Base-by-base conservation (phyloP, 2,888 invertebrate species). In the Sphinx pinastri region DNA sequence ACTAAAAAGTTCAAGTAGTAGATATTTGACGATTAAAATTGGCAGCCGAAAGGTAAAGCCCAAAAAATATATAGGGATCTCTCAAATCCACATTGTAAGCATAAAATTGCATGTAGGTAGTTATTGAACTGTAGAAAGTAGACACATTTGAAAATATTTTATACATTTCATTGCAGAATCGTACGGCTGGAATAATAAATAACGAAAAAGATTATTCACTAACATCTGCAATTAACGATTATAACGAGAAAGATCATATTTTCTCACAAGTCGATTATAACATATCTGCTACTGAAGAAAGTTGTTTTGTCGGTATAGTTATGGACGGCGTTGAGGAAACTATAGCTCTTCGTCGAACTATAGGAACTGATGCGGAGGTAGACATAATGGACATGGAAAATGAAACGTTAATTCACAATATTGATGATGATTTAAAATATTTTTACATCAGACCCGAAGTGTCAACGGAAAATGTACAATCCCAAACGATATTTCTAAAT, bases 401-500 rank as follows among this genome's bases (percentile, higher is more conserved):
- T 19, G 86, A 89, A 68, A 79, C 73, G 5, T 63, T 78, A 45
- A 71, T 83, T 68, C 78, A 81, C 68, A 84, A 81, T 68, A 76
- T 83, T 2, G 79, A 81, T 14, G 84, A 83, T 71, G 75, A 85
- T n/a, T 74, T 84, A 63, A 82, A 85, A 38, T 75, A 82, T 47
- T 74, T 81, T 68, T 79, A 75, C 71, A 79, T 80, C 54, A 81
- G 81, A 68, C 75, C 77, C 68, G 74, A 80, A 72, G 73, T 77
- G n/a, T 77, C 79, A 38, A 76, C 77, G 19, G 87, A 86, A 75
- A 83, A 84, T 75, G 76, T 82, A 51, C 76, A 83, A 55, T 86
- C 89, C 0, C 82, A 89, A 74, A 85, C 86, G 49, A 87, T 92
- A 80, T 92, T 92, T 81, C 81, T 92, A 71, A 84, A 88, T 70